Evolutionary conservation across 2,888 invertebrate genomes (phyloP).

Genomic region (Drosophila paramelanica): DNA sequence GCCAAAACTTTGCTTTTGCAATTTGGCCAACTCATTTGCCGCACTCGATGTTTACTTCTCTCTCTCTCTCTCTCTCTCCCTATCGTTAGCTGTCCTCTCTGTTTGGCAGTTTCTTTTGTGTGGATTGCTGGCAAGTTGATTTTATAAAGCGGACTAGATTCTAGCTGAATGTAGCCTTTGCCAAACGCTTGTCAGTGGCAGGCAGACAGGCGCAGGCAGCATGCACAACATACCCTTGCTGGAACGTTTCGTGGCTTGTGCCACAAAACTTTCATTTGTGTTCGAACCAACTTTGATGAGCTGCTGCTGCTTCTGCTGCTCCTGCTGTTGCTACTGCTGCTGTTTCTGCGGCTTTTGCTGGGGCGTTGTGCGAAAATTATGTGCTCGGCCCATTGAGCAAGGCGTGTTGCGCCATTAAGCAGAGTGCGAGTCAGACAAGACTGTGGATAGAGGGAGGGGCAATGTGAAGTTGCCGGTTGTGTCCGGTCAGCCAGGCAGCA

Average conservation of each 20-base stretch:
- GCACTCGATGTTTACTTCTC: constrained; percentile 1
- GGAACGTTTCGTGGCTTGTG: constrained; percentile 44
- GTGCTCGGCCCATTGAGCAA: constrained; percentile 68
- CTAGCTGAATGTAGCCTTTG: constrained; percentile 33
- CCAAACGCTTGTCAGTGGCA: constrained; percentile 66
- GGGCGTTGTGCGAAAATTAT: constrained; percentile 59
- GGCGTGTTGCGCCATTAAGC: constrained; percentile 68
- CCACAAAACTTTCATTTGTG: constrained; percentile 74
- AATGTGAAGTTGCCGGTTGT: not conserved
- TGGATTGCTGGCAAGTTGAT: constrained; percentile 68
- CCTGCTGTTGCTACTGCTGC: constrained; percentile 3
- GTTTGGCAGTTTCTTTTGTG: constrained; percentile 54
- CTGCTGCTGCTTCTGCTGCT: constrained; percentile 25
- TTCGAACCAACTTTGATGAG: constrained; percentile 77
- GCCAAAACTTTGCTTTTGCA: constrained; percentile 63
- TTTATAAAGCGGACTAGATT: constrained; percentile 59
- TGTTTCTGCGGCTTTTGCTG: constrained; percentile 20
- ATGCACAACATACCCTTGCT: constrained; percentile 34
- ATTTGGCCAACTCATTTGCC: constrained; percentile 50
- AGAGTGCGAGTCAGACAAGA: constrained; percentile 29
- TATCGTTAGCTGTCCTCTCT: not conserved
- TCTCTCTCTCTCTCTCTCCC: constrained; percentile 7
- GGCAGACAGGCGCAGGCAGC: constrained; percentile 14
- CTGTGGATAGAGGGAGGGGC: not conserved
- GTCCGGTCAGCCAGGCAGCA: constrained; percentile 25